Evolutionary conservation across 1,140 invertebrate species (phyloP), one percentile per base, ranked within the genome.

Genomic region (Apolygus lucorum): DNA sequence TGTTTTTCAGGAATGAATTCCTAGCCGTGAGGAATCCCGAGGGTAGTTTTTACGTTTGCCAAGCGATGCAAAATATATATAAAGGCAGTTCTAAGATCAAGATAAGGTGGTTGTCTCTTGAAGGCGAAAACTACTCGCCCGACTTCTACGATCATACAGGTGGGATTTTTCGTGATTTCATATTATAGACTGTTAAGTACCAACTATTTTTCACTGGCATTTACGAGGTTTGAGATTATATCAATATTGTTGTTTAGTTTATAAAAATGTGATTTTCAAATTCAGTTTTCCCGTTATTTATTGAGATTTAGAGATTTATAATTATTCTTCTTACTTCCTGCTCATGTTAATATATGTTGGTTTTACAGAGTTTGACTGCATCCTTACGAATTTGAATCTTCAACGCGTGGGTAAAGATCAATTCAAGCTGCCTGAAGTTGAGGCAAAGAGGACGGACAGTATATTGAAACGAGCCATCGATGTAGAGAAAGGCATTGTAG

Each of bases 81-180:
- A 90, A 89, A 78, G 86, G 86, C 17, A 88, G 87, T 68, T 83
- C 86, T 68, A 88, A 88, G 77, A 93, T 95, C 75, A 88, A 88
- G 75, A 95, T 96, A 76, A 86, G 92, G 75, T 96, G 93, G 93
- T 79, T 95, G 29, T 91, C 90, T 2, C 88, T 89, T 80, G 87
- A 81, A 28, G 68, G 73, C 62, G 76, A 78, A 67, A 75, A 78
- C 63, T 96, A 94, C 81, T 89, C 87, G 62, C 89, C 91, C 1
- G 93, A 95, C 80, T 95, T 94, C 82, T 90, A 93, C 78, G 93
- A 95, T 78, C 80, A 83, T 52, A 94, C 90, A 78, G 90, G 90
- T 90, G 81, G 75, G 73, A 74, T 68, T 26, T 54, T 70, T 28
- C 26, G n/a, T 42, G 4, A n/a, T 42, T 42, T 42, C 34, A 42